Base-by-base conservation (phyloP, 2,888 invertebrate genomes). In the Hecatera dysodea region DNA sequence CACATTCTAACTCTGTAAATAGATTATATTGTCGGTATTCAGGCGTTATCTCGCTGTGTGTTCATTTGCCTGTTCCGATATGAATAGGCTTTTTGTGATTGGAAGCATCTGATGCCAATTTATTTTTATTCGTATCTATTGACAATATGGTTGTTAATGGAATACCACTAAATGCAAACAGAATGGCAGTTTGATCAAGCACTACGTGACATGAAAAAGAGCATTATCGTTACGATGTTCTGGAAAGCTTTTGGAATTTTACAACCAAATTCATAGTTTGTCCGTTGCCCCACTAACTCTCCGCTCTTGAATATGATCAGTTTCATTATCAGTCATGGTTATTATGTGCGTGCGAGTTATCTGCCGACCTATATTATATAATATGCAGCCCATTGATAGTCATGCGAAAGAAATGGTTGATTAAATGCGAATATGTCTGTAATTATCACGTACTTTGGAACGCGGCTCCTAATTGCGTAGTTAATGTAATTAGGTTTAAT, bases 1-100 rank as follows among this genome's bases (percentile, higher is more conserved):
- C 48, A 73, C 36, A 68, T 57, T 33, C 19, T 56, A 68, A 63
- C 60, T 64, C 50, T 62, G 73, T 27, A 24, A 61, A 53, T 77
- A 73, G 62, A 72, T 67, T 59, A 55, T 61, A 65, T 48, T 17
- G 64, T 65, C 61, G 56, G 57, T 52, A 56, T 53, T 62, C 50
- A 48, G 22, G 68, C 39, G 64, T 44, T 73, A 61, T 64, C 46
- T 52, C 33, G 36, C 22, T 36, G 44, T 53, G 9, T 61, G 44
- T 64, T 42, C 39, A 56, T 72, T 72, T 42, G 33, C 27, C 22
- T 59, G 24, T 64, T 68, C 46, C 11, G 27, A 33, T 52, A 22
- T 71, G 52, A 19, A 59, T 42, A 46, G 24, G 29, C 19, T 56
- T 29, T 60, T 29, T 60, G 57, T 46, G 44, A 39, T 53, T 62